These are phyloP conservation scores for Saguinus midas DNA, from an alignment of 2,113 vertebrate species.

Conservation along the genomic window DNA sequence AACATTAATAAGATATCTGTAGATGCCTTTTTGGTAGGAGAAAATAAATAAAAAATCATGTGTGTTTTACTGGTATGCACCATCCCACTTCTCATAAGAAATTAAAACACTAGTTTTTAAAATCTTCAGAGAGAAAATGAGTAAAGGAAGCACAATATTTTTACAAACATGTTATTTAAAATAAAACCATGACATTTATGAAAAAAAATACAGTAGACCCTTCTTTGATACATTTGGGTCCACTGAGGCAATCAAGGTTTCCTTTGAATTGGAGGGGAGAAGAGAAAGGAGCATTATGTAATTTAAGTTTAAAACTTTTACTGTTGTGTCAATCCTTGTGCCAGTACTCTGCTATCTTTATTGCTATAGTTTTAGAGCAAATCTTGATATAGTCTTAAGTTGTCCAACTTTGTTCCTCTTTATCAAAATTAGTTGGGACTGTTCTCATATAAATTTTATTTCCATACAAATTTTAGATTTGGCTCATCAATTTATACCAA, in stretches of 20 bases:
- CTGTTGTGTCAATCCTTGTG: background rate
- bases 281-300: background rate
- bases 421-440: background rate
- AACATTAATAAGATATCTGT: background rate
- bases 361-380: background rate
- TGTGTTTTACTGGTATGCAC: background rate
- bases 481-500: background rate
- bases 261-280: background rate
- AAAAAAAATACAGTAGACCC: background rate
- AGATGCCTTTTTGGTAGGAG: background rate
- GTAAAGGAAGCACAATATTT: background rate
- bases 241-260: background rate
- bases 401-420: background rate
- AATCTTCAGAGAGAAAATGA: background rate
- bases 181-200: background rate
- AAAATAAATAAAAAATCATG: background rate
- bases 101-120: background rate
- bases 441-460: background rate
- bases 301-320: background rate
- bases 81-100: background rate
- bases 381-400: background rate
- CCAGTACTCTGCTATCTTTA: background rate
- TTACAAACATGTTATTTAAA: background rate
- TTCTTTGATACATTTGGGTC: background rate
- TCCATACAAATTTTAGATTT: background rate